phyloP scores from a whole-genome alignment of 64 coral and sea anemone species.

The Cladopsammia gracilis region DNA sequence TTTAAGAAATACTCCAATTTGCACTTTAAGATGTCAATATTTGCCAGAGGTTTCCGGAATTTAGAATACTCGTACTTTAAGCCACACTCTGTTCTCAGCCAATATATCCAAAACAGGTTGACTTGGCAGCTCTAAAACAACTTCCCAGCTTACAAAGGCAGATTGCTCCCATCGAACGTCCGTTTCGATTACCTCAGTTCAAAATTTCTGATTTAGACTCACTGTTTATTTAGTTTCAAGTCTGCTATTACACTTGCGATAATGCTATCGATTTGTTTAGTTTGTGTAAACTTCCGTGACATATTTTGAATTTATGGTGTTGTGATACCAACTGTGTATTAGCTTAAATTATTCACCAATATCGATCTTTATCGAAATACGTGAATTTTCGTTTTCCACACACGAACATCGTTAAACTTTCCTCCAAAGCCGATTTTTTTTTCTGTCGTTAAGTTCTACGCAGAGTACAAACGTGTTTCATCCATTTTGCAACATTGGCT shows the following conservation, averaged over 20 bases:
- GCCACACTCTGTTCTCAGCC: slow-evolving; percentile 6
- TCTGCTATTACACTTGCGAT: slow-evolving; percentile 43
- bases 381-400: slow-evolving; percentile 22
- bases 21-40: slow-evolving; percentile 29
- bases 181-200: neutral
- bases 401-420: slow-evolving; percentile 18
- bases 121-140: slow-evolving; percentile 1
- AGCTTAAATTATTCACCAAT: slow-evolving; percentile 33
- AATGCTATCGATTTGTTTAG: slow-evolving; percentile 68
- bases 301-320: slow-evolving; percentile 66
- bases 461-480: neutral
- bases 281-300: slow-evolving; percentile 63
- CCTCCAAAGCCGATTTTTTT: neutral
- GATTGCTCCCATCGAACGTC: neutral
- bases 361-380: slow-evolving; percentile 23
- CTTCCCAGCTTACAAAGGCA: neutral
- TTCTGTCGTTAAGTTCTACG: neutral
- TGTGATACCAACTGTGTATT: slow-evolving; percentile 47
- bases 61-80: slow-evolving; percentile 32
- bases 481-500: neutral
- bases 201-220: neutral
- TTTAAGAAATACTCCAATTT: slow-evolving; percentile 46
- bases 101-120: slow-evolving; percentile 42
- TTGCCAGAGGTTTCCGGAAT: slow-evolving; percentile 50
- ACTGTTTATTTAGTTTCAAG: slow-evolving; percentile 59